Base-by-base conservation (phyloP, 2,113 vertebrate genomes). In the Dromiciops gliroides region DNA sequence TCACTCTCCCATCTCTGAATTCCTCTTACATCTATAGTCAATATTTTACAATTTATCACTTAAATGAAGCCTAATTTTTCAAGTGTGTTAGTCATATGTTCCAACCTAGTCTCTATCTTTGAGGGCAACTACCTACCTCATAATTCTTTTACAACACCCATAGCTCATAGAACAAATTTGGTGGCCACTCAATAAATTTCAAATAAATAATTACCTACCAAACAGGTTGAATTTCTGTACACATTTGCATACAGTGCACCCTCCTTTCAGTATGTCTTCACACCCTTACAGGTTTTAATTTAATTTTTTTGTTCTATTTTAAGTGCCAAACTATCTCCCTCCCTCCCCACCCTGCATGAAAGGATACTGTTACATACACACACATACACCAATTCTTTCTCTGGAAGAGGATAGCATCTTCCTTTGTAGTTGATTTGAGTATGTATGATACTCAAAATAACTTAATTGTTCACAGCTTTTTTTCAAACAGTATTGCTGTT, bases 31-130 rank as follows among this genome's bases (percentile, higher is more conserved):
- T 67, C 67, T 50, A 51, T 9, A 51, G 14, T 48, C 93, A n/a
- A 37, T 60, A 51, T 47, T 95, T 95, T n/a, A 92, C 37, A 94
- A 60, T 48, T 89, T 83, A 26, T n/a, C n/a, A n/a, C n/a, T n/a
- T n/a, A n/a, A n/a, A n/a, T 90, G 53, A 25, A 56, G 47, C 47
- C 19, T 51, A 26, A 10, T 48, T 92, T 92, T 53, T 48, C 31
- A 47, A 8, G n/a, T n/a, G 11, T 92, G 19, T 89, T 89, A 50
- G 56, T 90, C 90, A 44, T 94, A 90, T 92, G 26, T 90, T 90
- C 47, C 67, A 83, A 91, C 48, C 28, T 88, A 90, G 24, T n/a
- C 47, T 83, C 16, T 51, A 75, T 92, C 75, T 51, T 83, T 83
- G n/a, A 22, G 24, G 14, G 48, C 49, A 90, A 48, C 56, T 5